Evolutionary conservation across 2,113 vertebrate genomes (phyloP).

Genomic region (Epinephelus fuscoguttatus): DNA sequence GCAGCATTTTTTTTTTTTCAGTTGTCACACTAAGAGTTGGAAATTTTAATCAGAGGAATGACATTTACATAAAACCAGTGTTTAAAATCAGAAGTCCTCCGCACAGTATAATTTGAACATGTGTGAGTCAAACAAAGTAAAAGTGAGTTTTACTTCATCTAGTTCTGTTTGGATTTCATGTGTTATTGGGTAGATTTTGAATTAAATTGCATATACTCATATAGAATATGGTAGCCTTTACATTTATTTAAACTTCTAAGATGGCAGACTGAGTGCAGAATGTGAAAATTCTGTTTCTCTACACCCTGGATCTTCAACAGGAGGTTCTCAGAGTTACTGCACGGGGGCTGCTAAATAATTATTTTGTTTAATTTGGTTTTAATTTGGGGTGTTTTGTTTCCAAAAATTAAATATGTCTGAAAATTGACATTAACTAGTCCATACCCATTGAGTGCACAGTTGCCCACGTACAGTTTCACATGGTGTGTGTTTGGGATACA

Average conservation of each 20-base stretch:
- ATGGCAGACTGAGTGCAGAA: too few relatives aligned
- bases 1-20: constrained; percentile 1
- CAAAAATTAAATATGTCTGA: too few relatives aligned
- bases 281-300: too few relatives aligned
- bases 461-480: too few relatives aligned
- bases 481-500: too few relatives aligned
- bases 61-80: constrained; percentile 3
- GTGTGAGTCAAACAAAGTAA: background rate
- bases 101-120: background rate
- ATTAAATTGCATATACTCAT: background rate
- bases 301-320: too few relatives aligned
- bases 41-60: constrained; percentile 2
- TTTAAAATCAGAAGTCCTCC: background rate
- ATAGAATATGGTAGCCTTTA: background rate
- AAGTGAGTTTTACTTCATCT: background rate
- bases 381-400: too few relatives aligned
- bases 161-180: background rate
- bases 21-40: constrained; percentile 7
- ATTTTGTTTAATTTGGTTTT: too few relatives aligned
- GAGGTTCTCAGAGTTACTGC: too few relatives aligned
- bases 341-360: too few relatives aligned
- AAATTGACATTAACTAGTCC: too few relatives aligned
- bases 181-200: background rate
- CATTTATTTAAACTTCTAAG: background rate
- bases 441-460: too few relatives aligned